Base-by-base conservation (phyloP, 2,797 vertebrate species). In the Lithobates sylvaticus region DNA sequence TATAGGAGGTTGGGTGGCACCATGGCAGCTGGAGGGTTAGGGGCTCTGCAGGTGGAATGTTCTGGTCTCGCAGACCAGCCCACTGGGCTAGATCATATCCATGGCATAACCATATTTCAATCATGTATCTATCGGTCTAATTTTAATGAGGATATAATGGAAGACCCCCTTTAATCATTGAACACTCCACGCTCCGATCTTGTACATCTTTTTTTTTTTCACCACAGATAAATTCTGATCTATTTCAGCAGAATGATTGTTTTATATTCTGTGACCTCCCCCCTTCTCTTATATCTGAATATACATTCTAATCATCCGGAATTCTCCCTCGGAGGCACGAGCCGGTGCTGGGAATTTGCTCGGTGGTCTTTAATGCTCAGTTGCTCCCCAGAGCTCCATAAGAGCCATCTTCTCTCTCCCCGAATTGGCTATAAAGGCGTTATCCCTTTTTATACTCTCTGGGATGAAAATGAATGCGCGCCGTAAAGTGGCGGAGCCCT, bases 391-490 rank as follows among this genome's bases (percentile, higher is more conserved):
- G 75, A 76, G 81, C 68, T 32, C 44, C 10, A 58, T 83, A 87
- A 87, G 64, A 74, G 27, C 15, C 85, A 29, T 77, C 75, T 78
- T 78, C 68, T 15, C 80, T 72, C 36, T 73, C 72, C 77, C 54
- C 27, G 75, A 64, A 78, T 73, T 79, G 76, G 12, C 81, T n/a
- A 78, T 79, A 83, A 83, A 83, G 58, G 81, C 50, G 69, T 64
- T 76, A 54, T 74, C 26, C 47, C 44, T 29, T 78, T 87, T 84
- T 87, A 83, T 83, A 58, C 27, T 68, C 80, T 77, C 42, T n/a
- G 68, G 80, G 73, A 80, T 85, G 67, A 80, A 70, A 83, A 83
- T 78, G 27, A 87, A 78, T 74, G 70, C 54, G 9, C 1, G 26
- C 32, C 27, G 85, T 82, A 86, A 86, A 82, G 36, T 81, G 72